phyloP scores from a whole-genome alignment of 2,797 vertebrate species.

The Lemur catta region DNA sequence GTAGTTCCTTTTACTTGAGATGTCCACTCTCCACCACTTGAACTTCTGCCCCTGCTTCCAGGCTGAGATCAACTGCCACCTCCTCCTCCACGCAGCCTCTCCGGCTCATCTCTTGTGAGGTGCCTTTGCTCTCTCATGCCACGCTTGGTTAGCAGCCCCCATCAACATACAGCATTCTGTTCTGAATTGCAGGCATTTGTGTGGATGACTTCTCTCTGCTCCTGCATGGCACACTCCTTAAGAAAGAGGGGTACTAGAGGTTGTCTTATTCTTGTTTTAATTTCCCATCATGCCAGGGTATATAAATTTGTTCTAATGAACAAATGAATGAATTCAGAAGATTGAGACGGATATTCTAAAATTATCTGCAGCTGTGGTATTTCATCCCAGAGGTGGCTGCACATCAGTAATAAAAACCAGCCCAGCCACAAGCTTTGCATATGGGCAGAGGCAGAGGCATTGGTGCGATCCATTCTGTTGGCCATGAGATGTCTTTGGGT shows the following conservation, averaged over 20 bases:
- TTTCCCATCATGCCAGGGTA: background rate
- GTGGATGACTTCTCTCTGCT: background rate
- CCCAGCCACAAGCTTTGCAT: slow-evolving; percentile 1
- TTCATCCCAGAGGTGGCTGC: slow-evolving; percentile 17
- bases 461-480: background rate
- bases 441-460: background rate
- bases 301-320: background rate
- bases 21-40: background rate
- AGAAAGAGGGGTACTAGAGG: background rate
- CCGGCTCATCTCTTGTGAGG: background rate
- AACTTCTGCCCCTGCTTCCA: background rate
- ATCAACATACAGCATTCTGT: background rate
- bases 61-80: background rate
- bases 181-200: background rate
- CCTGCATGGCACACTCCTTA: background rate
- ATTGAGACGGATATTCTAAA: slow-evolving; percentile 28
- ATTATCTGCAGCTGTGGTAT: slow-evolving; percentile 7
- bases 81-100: background rate
- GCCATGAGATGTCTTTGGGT: background rate
- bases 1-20: background rate
- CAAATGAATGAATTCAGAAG: slow-evolving; percentile 16
- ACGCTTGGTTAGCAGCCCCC: background rate
- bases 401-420: slow-evolving; percentile 27
- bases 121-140: background rate
- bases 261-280: background rate